Evolutionary conservation across 2,113 vertebrate genomes (phyloP).

Genomic region (Scartelaos histophorus): DNA sequence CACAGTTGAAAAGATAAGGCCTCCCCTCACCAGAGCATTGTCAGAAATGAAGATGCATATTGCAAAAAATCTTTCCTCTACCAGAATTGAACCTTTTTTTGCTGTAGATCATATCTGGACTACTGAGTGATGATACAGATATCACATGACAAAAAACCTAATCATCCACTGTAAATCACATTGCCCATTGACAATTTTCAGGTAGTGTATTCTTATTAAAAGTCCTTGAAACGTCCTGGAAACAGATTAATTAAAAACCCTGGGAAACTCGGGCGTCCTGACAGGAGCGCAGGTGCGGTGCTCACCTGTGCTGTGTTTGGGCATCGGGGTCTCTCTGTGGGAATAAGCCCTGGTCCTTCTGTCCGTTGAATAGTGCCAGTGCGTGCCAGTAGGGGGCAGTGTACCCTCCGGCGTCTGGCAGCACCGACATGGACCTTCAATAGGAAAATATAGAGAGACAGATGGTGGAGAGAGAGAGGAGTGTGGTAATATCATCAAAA

Average conservation of each 20-base stretch:
- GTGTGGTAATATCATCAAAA: neutral
- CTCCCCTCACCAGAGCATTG: too few species aligned
- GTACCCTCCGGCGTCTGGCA: slow-evolving; percentile 58
- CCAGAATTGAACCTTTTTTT: too few species aligned
- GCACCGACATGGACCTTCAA: slow-evolving; percentile 38
- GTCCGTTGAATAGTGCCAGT: slow-evolving; percentile 67
- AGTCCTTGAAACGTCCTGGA: slow-evolving; percentile 12
- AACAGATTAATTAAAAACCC: slow-evolving; percentile 9
- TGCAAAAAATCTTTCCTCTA: too few species aligned
- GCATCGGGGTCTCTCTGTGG: slow-evolving; percentile 55
- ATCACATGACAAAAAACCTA: too few species aligned
- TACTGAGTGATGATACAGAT: too few species aligned
- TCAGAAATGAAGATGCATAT: too few species aligned
- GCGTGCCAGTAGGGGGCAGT: slow-evolving; percentile 23
- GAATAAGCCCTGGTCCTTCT: slow-evolving; percentile 74
- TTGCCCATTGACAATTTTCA: neutral
- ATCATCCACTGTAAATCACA: too few species aligned
- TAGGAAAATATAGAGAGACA: slow-evolving; percentile 25
- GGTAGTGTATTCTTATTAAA: neutral
- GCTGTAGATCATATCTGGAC: too few species aligned
- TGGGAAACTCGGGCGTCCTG: neutral
- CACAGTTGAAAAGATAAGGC: too few species aligned
- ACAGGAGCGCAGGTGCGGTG: slow-evolving; percentile 52
- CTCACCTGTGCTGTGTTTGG: slow-evolving; percentile 48
- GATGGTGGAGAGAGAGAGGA: slow-evolving; percentile 36